phyloP scores from a whole-genome alignment of 2,888 invertebrate genomes.

The Chrysina gloriosa region DNA sequence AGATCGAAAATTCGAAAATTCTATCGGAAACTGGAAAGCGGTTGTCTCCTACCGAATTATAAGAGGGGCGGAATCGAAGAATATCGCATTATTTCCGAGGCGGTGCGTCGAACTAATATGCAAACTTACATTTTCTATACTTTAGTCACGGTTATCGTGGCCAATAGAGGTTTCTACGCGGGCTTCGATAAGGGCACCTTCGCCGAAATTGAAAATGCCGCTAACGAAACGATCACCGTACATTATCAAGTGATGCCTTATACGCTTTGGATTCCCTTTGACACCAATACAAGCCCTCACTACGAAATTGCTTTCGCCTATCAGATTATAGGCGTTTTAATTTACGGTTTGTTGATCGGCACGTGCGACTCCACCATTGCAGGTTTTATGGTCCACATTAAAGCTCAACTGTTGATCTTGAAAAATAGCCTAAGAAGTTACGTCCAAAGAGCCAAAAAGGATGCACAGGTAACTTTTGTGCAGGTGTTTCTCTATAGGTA shows the following conservation, averaged over 20 bases:
- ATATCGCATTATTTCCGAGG: constrained; percentile 36
- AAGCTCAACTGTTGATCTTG: constrained; percentile 44
- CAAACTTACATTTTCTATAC: constrained; percentile 41
- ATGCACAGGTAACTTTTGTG: constrained; percentile 13
- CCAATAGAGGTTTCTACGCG: constrained; percentile 40
- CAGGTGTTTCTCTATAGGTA: too few relatives aligned
- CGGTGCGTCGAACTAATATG: constrained; percentile 31
- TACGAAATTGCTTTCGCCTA: constrained; percentile 43
- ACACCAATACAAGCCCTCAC: constrained; percentile 39
- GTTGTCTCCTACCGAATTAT: constrained; percentile 38
- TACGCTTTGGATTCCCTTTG: constrained; percentile 44
- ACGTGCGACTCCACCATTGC: constrained; percentile 44
- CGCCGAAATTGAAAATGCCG: not conserved
- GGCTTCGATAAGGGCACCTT: constrained; percentile 31
- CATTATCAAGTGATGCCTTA: constrained; percentile 41
- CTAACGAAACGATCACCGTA: constrained; percentile 13
- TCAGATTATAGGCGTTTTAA: constrained; percentile 41
- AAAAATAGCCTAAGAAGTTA: constrained; percentile 43
- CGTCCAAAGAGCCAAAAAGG: constrained; percentile 26
- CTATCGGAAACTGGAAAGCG: constrained; percentile 37
- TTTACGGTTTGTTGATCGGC: constrained; percentile 41
- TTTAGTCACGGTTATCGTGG: constrained; percentile 39
- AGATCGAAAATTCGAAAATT: constrained; percentile 31
- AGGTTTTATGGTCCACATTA: constrained; percentile 45
- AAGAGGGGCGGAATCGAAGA: constrained; percentile 41